A percentile compares a stretch with the other conserved stretches of the same genome.
phyloP scores from a whole-genome alignment of 2,888 invertebrate genomes.

The Smittia sp. region DNA sequence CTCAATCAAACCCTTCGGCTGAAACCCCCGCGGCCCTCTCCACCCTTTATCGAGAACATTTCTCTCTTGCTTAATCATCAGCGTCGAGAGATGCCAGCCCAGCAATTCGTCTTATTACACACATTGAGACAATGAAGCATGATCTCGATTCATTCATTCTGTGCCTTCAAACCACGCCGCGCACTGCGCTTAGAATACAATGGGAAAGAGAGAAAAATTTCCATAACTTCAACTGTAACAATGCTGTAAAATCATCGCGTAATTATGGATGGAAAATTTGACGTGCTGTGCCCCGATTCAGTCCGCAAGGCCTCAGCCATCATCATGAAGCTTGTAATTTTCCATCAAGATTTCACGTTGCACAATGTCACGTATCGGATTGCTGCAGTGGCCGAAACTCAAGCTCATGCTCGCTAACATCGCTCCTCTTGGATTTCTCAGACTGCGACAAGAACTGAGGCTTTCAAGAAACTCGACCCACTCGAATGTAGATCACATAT shows the following conservation, averaged over 20 bases:
- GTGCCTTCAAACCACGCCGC: constrained; percentile 26
- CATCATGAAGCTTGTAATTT: no score
- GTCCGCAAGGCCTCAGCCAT: neutral
- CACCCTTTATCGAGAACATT: neutral
- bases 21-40: neutral
- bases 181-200: constrained; percentile 1
- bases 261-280: constrained; percentile 18
- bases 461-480: constrained; percentile 12
- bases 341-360: no score
- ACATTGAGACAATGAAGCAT: constrained; percentile 21
- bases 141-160: constrained; percentile 5
- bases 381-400: neutral
- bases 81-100: neutral
- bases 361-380: neutral
- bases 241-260: constrained; percentile 15
- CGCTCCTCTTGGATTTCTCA: neutral
- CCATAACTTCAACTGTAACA: constrained; percentile 25
- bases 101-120: constrained; percentile 24
- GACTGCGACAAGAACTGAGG: neutral
- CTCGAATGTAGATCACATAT: constrained; percentile 23
- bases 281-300: constrained; percentile 19
- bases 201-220: constrained; percentile 1
- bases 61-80: constrained; percentile 27
- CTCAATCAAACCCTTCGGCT: neutral
- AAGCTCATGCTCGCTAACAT: constrained; percentile 27